Conservation (phyloP, 2,797 vertebrate species). For the Platyrinchus mystaceus region DNA sequence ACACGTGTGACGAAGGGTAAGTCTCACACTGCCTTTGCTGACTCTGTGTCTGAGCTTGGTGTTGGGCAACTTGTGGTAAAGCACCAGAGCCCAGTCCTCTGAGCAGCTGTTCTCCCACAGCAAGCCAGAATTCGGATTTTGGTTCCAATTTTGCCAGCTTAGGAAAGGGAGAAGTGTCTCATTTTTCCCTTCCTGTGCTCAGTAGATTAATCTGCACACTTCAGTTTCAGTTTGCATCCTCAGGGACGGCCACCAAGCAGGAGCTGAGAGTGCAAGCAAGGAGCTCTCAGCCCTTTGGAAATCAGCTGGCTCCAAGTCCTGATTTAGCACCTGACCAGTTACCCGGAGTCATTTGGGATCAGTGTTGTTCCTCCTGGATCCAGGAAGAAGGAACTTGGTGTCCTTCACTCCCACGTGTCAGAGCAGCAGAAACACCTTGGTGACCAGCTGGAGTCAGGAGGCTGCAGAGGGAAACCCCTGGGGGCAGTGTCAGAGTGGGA, state of each 20-base stretch:
- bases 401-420: not conserved
- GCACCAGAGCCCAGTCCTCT: not conserved
- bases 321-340: not conserved
- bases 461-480: not conserved
- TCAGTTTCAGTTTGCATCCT: not conserved
- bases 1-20: not conserved
- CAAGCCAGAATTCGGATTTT: not conserved
- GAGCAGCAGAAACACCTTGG: not conserved
- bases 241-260: not conserved
- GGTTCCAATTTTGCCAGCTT: not conserved
- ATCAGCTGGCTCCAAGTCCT: not conserved
- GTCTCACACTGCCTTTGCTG: not conserved
- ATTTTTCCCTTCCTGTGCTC: not conserved
- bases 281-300: not conserved
- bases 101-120: fast-evolving
- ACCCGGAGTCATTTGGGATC: not conserved
- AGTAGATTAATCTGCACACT: not conserved
- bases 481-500: not conserved
- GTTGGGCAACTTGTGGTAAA: not conserved
- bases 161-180: not conserved
- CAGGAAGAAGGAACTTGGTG: not conserved
- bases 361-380: not conserved
- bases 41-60: fast-evolving
- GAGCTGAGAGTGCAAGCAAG: not conserved
- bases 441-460: not conserved